Evolutionary conservation across 2,113 vertebrate genomes (phyloP).

Genomic region (human (Homo sapiens)): DNA sequence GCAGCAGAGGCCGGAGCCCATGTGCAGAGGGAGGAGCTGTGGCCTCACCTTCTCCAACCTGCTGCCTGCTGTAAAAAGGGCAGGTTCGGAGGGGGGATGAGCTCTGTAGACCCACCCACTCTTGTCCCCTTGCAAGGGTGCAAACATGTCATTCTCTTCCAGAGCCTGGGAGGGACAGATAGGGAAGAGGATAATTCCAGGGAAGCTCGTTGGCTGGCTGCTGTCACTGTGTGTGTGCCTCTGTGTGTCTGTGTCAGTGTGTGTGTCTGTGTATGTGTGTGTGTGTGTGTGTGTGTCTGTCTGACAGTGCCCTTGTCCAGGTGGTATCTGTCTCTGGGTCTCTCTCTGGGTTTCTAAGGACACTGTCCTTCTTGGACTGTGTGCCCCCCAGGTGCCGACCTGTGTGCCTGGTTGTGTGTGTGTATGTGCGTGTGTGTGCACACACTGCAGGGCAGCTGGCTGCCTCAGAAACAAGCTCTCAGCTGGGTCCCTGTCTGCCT

Average conservation of each 20-base stretch:
- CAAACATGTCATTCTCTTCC: rapidly evolving
- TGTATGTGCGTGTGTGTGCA: neutral
- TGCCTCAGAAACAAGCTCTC: neutral
- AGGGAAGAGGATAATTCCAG: rapidly evolving
- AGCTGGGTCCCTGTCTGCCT: neutral
- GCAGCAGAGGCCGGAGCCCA: rapidly evolving
- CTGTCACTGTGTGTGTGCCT: too few species aligned
- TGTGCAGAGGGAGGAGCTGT: neutral
- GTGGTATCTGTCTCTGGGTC: neutral
- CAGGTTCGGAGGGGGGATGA: neutral
- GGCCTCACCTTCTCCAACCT: rapidly evolving
- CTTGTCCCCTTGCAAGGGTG: neutral
- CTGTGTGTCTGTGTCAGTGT: neutral
- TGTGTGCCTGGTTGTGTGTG: neutral
- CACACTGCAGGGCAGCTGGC: rapidly evolving
- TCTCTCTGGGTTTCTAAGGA: neutral
- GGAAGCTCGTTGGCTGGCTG: neutral
- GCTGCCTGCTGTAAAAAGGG: neutral
- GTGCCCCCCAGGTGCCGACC: too few species aligned
- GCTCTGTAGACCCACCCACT: too few species aligned
- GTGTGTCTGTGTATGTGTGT: neutral
- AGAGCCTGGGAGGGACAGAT: neutral
- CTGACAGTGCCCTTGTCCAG: neutral
- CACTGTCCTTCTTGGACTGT: neutral
- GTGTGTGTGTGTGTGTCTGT: neutral